Conservation (phyloP, 2,888 invertebrate species). For the Agrotis exclamationis region DNA sequence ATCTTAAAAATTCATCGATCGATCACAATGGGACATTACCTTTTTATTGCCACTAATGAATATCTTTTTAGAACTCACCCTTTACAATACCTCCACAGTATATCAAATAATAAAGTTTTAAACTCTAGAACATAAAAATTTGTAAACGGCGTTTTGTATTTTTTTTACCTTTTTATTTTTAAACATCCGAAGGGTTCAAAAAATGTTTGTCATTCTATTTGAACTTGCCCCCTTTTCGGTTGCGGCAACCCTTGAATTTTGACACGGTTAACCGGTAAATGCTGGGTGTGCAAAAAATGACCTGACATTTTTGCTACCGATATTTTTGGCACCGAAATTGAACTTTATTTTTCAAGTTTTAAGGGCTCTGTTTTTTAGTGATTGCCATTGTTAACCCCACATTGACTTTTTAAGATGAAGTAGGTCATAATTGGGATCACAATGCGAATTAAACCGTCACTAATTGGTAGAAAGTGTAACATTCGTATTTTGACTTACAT, state of each 20-base stretch:
- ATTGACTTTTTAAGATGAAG: slow-evolving; percentile 73
- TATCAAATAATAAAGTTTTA: slow-evolving; percentile 88
- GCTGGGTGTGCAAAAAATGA: slow-evolving; percentile 53
- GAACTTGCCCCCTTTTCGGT: slow-evolving; percentile 79
- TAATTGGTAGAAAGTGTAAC: slow-evolving; percentile 73
- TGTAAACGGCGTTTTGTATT: slow-evolving; percentile 83
- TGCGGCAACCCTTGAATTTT: slow-evolving; percentile 76
- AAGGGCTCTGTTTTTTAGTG: slow-evolving; percentile 28
- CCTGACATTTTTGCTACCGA: slow-evolving; percentile 49
- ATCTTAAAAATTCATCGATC: slow-evolving; percentile 87
- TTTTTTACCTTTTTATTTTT: slow-evolving; percentile 72
- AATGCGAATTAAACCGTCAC: slow-evolving; percentile 75
- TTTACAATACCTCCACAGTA: slow-evolving; percentile 76
- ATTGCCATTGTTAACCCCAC: slow-evolving; percentile 43
- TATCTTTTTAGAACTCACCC: slow-evolving; percentile 77
- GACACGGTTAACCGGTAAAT: slow-evolving; percentile 76
- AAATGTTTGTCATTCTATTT: slow-evolving; percentile 83
- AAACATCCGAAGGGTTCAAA: slow-evolving; percentile 80
- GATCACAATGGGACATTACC: slow-evolving; percentile 86
- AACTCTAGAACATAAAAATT: slow-evolving; percentile 86
- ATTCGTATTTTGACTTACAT: slow-evolving; percentile 74
- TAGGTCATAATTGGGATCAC: slow-evolving; percentile 77
- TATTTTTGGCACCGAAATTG: slow-evolving; percentile 34
- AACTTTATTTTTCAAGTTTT: slow-evolving; percentile 44
- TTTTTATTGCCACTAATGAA: slow-evolving; percentile 90